A percentile compares a stretch with the other conserved stretches of the same genome.
These are phyloP conservation scores for Dryobates pubescens DNA, from an alignment of 2,797 vertebrate species.

Conservation along the genomic window DNA sequence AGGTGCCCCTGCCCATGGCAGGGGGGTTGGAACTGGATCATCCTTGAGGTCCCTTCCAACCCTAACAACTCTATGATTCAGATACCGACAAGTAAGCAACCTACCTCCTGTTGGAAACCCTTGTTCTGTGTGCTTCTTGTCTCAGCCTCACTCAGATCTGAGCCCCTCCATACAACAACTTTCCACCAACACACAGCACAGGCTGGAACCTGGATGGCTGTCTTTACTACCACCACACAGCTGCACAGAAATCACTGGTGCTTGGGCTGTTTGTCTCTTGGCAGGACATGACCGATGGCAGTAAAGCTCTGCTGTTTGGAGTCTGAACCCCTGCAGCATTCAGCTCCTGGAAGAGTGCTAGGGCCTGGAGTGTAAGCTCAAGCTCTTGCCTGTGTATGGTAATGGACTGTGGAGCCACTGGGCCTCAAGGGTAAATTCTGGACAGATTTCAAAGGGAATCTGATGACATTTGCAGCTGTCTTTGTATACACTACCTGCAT, in stretches of 20 bases:
- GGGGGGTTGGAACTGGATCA: no score
- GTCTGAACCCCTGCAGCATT: background rate
- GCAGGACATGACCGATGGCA: background rate
- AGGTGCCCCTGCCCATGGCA: no score
- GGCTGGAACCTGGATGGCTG: background rate
- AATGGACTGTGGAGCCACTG: background rate
- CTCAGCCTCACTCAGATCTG: background rate
- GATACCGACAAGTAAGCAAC: background rate
- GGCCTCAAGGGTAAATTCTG: background rate
- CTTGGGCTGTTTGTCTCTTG: background rate
- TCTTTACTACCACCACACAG: background rate
- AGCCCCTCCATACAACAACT: background rate
- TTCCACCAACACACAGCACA: background rate
- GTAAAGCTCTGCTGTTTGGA: background rate
- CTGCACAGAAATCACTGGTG: background rate
- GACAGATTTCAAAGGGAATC: background rate
- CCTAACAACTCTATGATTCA: background rate
- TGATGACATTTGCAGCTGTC: background rate
- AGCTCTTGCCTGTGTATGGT: background rate
- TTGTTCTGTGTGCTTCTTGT: background rate
- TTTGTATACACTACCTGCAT: slow-evolving; percentile 87
- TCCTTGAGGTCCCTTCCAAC: no score
- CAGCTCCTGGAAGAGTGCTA: background rate
- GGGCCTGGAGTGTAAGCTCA: background rate
- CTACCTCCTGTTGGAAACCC: background rate